phyloP scores from a whole-genome alignment of 2,888 invertebrate genomes.

The Taphrorychus bicolor region DNA sequence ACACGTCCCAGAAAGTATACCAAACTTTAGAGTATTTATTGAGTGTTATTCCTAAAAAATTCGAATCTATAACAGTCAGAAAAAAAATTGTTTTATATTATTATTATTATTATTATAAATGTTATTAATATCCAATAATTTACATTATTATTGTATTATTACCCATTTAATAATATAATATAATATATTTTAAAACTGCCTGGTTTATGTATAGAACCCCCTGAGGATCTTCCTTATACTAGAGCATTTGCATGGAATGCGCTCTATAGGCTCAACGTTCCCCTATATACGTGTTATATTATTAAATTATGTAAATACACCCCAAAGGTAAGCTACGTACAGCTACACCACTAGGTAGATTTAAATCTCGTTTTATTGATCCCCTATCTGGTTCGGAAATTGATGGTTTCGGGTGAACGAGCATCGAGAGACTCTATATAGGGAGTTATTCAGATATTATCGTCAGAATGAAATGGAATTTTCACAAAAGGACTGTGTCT shows the following conservation, averaged over 20 bases:
- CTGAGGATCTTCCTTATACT: no score
- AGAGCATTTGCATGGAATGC: not conserved
- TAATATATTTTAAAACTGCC: not conserved
- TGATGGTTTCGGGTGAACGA: not conserved
- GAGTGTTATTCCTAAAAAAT: no score
- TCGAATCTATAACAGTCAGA: no score
- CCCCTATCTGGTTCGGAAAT: not conserved
- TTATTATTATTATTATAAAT: not conserved
- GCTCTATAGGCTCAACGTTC: not conserved
- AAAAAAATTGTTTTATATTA: not conserved
- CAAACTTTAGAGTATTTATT: no score
- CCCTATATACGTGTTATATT: not conserved
- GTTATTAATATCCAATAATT: not conserved
- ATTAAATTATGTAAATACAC: constrained; percentile 3
- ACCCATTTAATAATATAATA: no score
- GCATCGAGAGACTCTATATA: not conserved
- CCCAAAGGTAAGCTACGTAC: not conserved
- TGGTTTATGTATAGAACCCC: not conserved
- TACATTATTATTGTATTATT: not conserved
- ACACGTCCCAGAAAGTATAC: not conserved
- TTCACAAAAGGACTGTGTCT: no score
- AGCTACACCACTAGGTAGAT: not conserved
- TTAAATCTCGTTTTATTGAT: constrained; percentile 1
- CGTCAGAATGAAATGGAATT: no score
- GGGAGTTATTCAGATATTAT: no score